phyloP scores from a whole-genome alignment of 2,113 vertebrate species.

The Pimephales promelas region DNA sequence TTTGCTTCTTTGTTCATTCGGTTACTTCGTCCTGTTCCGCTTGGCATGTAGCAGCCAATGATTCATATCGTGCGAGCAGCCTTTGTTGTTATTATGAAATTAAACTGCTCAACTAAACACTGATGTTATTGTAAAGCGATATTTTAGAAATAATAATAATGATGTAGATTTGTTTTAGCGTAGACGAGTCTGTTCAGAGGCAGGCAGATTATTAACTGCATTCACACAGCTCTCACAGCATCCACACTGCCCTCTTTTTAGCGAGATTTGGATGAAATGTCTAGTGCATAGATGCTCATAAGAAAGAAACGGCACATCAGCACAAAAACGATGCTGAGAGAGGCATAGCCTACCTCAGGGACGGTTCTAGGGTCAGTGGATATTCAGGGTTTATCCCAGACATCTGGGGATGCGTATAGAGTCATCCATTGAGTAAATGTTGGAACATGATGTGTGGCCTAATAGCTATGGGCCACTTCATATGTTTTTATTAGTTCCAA shows the following conservation, averaged over 20 bases:
- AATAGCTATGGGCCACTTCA: background rate
- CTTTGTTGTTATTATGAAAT: background rate
- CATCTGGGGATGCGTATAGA: background rate
- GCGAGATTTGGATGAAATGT: background rate
- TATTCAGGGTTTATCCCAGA: background rate
- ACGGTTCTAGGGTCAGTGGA: conserved; percentile 16
- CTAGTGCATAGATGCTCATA: background rate
- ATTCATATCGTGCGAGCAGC: background rate
- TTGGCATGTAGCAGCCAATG: conserved; percentile 6
- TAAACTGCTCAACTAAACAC: background rate
- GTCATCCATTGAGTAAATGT: conserved; percentile 3
- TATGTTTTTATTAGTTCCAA: background rate
- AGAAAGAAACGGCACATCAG: conserved; percentile 1
- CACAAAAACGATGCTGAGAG: conserved; percentile 23
- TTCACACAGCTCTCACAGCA: background rate
- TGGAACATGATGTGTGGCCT: background rate
- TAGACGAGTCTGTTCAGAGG: background rate
- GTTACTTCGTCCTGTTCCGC: conserved; percentile 26
- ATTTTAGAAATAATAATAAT: background rate
- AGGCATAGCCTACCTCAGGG: background rate
- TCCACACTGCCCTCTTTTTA: background rate
- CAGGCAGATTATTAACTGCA: background rate
- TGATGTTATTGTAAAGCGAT: background rate
- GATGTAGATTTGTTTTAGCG: background rate
- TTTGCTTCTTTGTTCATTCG: conserved; percentile 30